phyloP scores from a whole-genome alignment of 2,888 invertebrate genomes.

The Acanthacorydalis orientalis region DNA sequence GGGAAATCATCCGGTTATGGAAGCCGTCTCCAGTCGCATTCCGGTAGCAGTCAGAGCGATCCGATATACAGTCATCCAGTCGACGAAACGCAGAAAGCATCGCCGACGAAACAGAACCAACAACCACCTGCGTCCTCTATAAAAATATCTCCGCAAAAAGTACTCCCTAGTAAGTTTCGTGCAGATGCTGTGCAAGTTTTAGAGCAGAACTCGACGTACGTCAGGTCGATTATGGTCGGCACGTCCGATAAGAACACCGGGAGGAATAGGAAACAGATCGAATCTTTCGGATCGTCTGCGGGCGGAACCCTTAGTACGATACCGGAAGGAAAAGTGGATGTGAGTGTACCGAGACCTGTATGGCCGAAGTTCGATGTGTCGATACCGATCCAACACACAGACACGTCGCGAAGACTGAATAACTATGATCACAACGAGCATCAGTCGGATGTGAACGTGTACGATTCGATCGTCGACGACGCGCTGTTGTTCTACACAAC shows the following conservation, averaged over 20 bases:
- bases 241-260: conserved; percentile 14
- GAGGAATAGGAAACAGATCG: no score
- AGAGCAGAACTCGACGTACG: conserved; percentile 24
- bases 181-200: conserved; percentile 20
- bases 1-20: conserved; percentile 26
- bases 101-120: not conserved
- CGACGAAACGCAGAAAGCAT: conserved; percentile 1
- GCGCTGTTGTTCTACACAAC: conserved; percentile 15
- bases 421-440: not conserved
- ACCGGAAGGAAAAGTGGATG: conserved; percentile 28
- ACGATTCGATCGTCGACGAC: conserved; percentile 25
- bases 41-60: conserved; percentile 14
- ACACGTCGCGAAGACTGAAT: conserved; percentile 9
- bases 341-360: conserved; percentile 25
- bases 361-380: conserved; percentile 20
- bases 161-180: conserved; percentile 12
- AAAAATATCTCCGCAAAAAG: conserved; percentile 10
- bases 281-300: conserved; percentile 13
- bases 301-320: conserved; percentile 26
- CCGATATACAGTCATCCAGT: conserved; percentile 12
- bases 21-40: conserved; percentile 16
- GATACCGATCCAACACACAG: not conserved
- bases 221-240: conserved; percentile 22
- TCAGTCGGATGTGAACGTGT: conserved; percentile 9
- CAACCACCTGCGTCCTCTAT: not conserved